phyloP scores from a whole-genome alignment of 2,113 vertebrate genomes.

The Albula glossodonta region DNA sequence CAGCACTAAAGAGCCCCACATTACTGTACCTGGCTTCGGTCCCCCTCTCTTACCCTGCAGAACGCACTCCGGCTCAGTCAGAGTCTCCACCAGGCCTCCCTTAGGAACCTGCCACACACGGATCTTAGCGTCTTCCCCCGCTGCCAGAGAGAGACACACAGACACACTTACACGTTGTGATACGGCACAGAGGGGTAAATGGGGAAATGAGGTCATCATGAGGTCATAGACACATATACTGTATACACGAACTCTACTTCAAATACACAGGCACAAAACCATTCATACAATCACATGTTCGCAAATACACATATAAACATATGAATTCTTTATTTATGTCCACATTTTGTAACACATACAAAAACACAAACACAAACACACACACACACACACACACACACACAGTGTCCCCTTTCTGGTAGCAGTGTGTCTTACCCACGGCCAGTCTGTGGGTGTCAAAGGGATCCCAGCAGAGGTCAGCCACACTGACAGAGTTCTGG shows the following conservation, averaged over 20 bases:
- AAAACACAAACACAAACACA: neutral
- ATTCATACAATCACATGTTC: neutral
- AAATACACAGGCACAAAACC: neutral
- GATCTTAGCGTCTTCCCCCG: constrained; percentile 90
- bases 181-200: neutral
- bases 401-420: neutral
- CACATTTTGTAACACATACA: neutral
- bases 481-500: constrained; percentile 81
- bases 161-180: neutral
- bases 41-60: constrained; percentile 75
- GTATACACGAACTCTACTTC: neutral
- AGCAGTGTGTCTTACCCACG: constrained; percentile 73
- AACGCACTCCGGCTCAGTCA: constrained; percentile 77
- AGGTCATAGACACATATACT: neutral
- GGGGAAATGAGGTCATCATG: no score
- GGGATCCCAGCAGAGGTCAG: constrained; percentile 89
- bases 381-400: constrained; percentile 4
- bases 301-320: neutral
- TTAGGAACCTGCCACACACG: constrained; percentile 83
- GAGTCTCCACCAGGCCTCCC: constrained; percentile 75
- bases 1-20: neutral
- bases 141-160: constrained; percentile 53
- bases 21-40: no score
- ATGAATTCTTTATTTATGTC: neutral
- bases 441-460: constrained; percentile 78